Evolutionary conservation across 2,113 vertebrate species (phyloP).

Genomic region (Rhizomys pruinosus): DNA sequence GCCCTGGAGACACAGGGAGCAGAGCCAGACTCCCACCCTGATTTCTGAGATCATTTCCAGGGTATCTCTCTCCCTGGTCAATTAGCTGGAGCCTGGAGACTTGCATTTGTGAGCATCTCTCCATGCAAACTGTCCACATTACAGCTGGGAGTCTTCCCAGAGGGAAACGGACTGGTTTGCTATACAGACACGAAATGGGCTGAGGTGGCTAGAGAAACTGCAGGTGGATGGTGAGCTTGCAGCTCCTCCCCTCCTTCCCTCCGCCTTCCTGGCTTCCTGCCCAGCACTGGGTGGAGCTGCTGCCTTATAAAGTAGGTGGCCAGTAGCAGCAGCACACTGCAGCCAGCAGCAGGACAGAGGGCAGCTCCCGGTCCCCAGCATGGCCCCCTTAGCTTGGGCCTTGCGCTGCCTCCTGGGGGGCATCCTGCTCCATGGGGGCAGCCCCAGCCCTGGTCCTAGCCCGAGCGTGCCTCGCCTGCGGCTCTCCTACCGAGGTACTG

Average conservation of each 20-base stretch:
- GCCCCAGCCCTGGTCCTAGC: conserved; percentile 50
- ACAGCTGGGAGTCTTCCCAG: not conserved
- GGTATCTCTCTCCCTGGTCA: not conserved
- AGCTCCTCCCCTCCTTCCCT: not conserved
- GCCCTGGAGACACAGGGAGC: not conserved
- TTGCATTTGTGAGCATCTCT: not conserved
- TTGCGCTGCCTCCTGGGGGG: conserved; percentile 77
- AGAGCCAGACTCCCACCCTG: not conserved
- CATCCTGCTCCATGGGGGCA: conserved; percentile 48
- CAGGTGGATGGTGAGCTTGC: conserved; percentile 43
- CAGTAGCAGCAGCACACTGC: not conserved
- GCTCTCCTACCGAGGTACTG: conserved; percentile 85
- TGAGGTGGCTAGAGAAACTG: not conserved
- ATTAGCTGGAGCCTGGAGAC: not conserved
- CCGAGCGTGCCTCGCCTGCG: conserved; percentile 82
- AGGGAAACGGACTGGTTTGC: no score
- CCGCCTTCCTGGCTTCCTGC: conserved; percentile 15
- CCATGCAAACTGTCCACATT: not conserved
- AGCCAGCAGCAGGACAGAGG: conserved; percentile 15
- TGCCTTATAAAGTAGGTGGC: conserved; percentile 55
- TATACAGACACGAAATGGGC: not conserved
- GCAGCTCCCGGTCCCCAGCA: conserved; percentile 12
- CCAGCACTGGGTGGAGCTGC: conserved; percentile 59
- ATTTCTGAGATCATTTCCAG: not conserved
- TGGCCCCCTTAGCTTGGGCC: conserved; percentile 50